A percentile compares a stretch with the other conserved stretches of the same genome.
Evolutionary conservation across 2,797 vertebrate species (phyloP).

Genomic region (Simalia tracyae): DNA sequence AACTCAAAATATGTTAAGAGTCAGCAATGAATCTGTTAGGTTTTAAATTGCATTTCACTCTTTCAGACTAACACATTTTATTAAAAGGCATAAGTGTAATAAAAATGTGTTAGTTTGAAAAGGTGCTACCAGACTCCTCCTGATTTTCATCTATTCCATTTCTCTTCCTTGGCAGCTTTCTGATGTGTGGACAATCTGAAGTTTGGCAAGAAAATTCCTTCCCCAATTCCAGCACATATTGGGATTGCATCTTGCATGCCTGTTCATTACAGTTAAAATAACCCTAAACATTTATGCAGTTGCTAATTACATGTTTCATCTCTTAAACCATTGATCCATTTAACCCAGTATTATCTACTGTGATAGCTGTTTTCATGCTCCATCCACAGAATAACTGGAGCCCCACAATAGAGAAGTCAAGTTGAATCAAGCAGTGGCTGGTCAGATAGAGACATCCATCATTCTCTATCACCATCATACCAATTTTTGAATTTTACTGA

Average conservation of each 20-base stretch:
- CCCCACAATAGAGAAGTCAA: too few relatives aligned
- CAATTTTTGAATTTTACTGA: too few relatives aligned
- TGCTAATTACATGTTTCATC: background rate
- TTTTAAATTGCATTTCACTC: background rate
- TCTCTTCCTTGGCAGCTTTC: background rate
- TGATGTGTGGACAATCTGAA: background rate
- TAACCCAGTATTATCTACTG: background rate
- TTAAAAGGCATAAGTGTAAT: background rate
- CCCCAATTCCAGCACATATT: background rate
- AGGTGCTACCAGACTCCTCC: background rate
- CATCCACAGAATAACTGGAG: background rate
- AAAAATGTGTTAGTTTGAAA: background rate
- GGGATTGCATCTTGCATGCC: background rate
- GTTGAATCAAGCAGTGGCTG: too few relatives aligned
- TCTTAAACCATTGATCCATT: too few relatives aligned
- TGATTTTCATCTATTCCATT: background rate
- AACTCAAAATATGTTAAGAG: background rate
- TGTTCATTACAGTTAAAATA: background rate
- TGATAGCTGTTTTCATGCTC: background rate
- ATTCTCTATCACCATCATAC: too few relatives aligned
- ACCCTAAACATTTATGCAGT: background rate
- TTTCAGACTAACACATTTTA: background rate
- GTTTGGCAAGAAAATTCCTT: background rate
- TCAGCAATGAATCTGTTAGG: background rate
- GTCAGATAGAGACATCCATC: background rate